Base-by-base conservation (phyloP, 1,140 invertebrate genomes). In the Oedothorax gibbosus region DNA sequence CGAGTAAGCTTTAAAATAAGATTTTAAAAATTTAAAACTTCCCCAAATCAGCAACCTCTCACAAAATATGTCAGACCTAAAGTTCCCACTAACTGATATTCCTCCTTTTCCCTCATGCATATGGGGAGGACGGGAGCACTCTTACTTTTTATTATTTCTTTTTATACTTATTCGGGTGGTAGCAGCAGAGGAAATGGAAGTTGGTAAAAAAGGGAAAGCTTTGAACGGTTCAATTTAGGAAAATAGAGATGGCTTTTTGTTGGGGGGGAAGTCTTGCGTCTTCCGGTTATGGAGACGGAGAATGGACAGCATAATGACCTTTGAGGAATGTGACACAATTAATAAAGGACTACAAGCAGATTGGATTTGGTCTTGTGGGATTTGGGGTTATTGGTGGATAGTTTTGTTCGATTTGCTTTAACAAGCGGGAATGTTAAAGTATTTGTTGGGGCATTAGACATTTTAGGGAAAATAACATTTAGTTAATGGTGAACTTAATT, bases 171-270 rank as follows among this genome's bases (percentile, higher is more conserved):
- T 35, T 35, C 35, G 35, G 12, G 11, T 71, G 12, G 11, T n/a
- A 12, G 35, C 10, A 51, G 21, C 15, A 11, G 35, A 64, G 60
- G 57, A 77, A 77, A 64, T 62, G 73, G 73, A 62, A 77, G 73
- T 35, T 57, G 53, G 53, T 14, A 21, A 20, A 57, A 73, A 73
- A 73, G 71, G 51, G 54, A 73, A 73, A 54, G 71, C 71, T 57
- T 21, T 54, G 71, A 73, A 73, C 71, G 54, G 71, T 73, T 73
- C 71, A 73, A 73, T 57, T 73, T 73, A 54, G 51, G 71, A 56
- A 73, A 73, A 57, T 10, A 73, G 71, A 73, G 71, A 73, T 57
- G 71, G 71, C 53, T 73, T 73, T 73, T 57, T 15, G 12, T 35
- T 35, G 35, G 35, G 35, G 35, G 35, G 35, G 35, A 35, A 35